Evolutionary conservation across 2,797 vertebrate species (phyloP), one percentile per base, ranked within the genome.

Genomic region (Huso huso): DNA sequence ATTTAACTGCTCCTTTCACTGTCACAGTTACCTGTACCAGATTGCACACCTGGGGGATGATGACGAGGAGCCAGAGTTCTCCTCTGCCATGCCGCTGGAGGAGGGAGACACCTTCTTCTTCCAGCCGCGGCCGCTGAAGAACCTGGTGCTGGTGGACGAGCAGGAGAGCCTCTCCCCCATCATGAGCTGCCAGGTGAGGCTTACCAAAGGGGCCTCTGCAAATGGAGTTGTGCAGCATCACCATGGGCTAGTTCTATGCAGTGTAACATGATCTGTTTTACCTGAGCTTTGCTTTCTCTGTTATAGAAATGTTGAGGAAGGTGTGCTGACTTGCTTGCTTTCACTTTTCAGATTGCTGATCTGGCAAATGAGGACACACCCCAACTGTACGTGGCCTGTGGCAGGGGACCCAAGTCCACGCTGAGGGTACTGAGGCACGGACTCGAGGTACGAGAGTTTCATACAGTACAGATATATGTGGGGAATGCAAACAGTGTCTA

Each of bases 91-190:
- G 97, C 97, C 97, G 2, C 75, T 99, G 73, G 97, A 99, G 72
- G 96, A 99, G 71, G 97, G 96, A 68, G 97, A 99, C 76, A 99
- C 96, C 0, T 99, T 99, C 84, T 99, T 99, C 76, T 99, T 99
- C 75, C 97, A 99, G 78, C 95, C 95, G 1, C 91, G 96, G 6
- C 92, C 95, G 4, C 91, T 99, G 48, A 99, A 99, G 84, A 99
- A 99, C 81, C 81, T 99, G 49, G 97, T 99, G 61, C 77, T 99
- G 73, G 97, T 99, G 48, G 97, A 99, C 53, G 97, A 99, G 65
- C 84, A 95, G 84, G 97, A 99, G 81, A 99, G 94, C 81, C 84
- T 99, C 6, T 99, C 97, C 15, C 97, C 96, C 37, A 99, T 99
- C 79, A 89, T 99, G 80, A 91, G 91, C 70, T 99, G 97, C 75